A percentile compares a stretch with the other conserved stretches of the same genome.
Evolutionary conservation across 2,797 vertebrate genomes (phyloP).

Genomic region (Cheirogaleus major): DNA sequence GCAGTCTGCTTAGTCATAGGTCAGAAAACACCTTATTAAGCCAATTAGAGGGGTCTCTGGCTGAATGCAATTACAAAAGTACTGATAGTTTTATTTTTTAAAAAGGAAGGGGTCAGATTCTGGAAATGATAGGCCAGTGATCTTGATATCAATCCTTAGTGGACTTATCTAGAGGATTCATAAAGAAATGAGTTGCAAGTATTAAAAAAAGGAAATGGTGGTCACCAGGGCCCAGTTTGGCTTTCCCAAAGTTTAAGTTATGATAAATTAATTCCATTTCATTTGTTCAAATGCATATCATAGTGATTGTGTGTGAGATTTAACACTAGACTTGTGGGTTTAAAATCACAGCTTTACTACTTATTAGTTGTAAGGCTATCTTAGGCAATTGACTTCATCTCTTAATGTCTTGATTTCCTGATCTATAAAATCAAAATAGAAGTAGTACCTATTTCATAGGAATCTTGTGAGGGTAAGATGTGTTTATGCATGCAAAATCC

Average conservation of each 20-base stretch:
- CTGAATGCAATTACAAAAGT: slow-evolving; percentile 48
- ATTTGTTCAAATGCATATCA: slow-evolving; percentile 21
- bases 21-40: slow-evolving; percentile 76
- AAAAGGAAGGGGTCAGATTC: not conserved
- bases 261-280: slow-evolving; percentile 1
- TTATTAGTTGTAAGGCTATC: not conserved
- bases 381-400: not conserved
- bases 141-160: not conserved
- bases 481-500: slow-evolving; percentile 9
- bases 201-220: not conserved
- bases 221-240: not conserved
- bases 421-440: slow-evolving; percentile 30
- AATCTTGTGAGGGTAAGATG: not conserved
- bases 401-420: slow-evolving; percentile 2
- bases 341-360: not conserved
- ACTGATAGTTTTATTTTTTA: slow-evolving; percentile 47
- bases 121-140: slow-evolving; percentile 15
- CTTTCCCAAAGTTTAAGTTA: not conserved
- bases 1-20: slow-evolving; percentile 67
- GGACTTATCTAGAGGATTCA: slow-evolving; percentile 18
- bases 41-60: slow-evolving; percentile 31
- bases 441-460: not conserved
- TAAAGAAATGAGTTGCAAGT: not conserved
- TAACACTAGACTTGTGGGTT: not conserved
- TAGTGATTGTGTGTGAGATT: not conserved